Evolutionary conservation across 2,113 vertebrate genomes (phyloP).

Genomic region (Anoplopoma fimbria): DNA sequence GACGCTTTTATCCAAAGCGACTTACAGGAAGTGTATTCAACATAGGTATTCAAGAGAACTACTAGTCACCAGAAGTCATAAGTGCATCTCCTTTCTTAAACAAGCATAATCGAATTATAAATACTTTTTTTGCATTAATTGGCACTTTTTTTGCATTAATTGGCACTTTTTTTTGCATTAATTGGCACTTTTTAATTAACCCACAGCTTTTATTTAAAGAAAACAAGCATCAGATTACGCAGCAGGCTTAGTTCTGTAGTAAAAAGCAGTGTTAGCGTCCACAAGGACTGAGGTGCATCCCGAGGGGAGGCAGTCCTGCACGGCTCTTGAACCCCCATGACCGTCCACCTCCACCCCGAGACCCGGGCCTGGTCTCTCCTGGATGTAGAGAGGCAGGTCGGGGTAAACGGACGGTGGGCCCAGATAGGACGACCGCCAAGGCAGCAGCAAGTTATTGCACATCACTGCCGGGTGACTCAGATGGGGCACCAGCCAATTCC

Average conservation of each 20-base stretch:
- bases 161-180: too few species aligned
- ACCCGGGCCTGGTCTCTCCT: slow-evolving; percentile 24
- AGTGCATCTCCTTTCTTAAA: too few species aligned
- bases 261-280: slow-evolving; percentile 3
- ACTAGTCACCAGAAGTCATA: too few species aligned
- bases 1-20: too few species aligned
- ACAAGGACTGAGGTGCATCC: slow-evolving; percentile 49
- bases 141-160: too few species aligned
- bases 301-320: slow-evolving; percentile 27
- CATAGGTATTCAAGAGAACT: too few species aligned
- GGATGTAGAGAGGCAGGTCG: slow-evolving; percentile 55
- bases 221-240: neutral
- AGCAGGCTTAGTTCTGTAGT: neutral
- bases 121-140: too few species aligned
- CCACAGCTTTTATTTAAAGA: too few species aligned
- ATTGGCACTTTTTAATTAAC: too few species aligned
- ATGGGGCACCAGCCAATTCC: slow-evolving; percentile 56
- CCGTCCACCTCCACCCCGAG: slow-evolving; percentile 21
- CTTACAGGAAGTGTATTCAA: too few species aligned
- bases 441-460: slow-evolving; percentile 54
- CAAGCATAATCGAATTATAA: too few species aligned
- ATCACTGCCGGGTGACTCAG: slow-evolving; percentile 29
- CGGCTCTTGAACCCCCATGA: slow-evolving; percentile 37
- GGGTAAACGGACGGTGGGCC: slow-evolving; percentile 46
- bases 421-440: slow-evolving; percentile 64